Percentiles rank a stretch among this genome's conserved stretches.
phyloP scores from a whole-genome alignment of 2,797 vertebrate genomes.

The Botia almorhae region DNA sequence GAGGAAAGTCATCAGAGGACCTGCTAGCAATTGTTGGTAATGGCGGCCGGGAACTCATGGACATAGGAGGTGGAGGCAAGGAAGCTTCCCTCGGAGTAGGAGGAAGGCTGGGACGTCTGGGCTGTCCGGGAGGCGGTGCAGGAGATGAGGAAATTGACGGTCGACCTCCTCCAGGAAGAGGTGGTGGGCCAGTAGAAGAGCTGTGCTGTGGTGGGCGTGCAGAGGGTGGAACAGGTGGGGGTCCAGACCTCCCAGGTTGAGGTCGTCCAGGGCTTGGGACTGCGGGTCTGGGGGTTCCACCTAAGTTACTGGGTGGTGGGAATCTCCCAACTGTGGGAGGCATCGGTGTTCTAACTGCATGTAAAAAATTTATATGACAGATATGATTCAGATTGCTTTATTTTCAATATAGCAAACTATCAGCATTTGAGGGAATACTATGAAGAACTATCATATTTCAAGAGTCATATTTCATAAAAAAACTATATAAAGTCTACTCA shows the following conservation, averaged over 20 bases:
- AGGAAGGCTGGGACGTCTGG: slow-evolving; percentile 68
- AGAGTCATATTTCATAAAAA: neutral
- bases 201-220: slow-evolving; percentile 77
- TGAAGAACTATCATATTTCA: neutral
- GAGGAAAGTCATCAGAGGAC: slow-evolving; percentile 71
- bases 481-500: too few species aligned
- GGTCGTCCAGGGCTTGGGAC: slow-evolving; percentile 77
- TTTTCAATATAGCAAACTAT: neutral
- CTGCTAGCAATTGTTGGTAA: slow-evolving; percentile 76
- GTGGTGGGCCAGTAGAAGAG: slow-evolving; percentile 73
- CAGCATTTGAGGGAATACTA: neutral
- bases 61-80: slow-evolving; percentile 68
- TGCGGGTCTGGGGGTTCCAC: slow-evolving; percentile 79
- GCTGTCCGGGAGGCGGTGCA: slow-evolving; percentile 64
- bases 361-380: slow-evolving; percentile 29
- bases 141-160: slow-evolving; percentile 67
- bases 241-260: slow-evolving; percentile 71
- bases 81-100: slow-evolving; percentile 52
- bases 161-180: slow-evolving; percentile 72
- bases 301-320: slow-evolving; percentile 74
- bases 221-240: slow-evolving; percentile 85
- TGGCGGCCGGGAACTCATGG: slow-evolving; percentile 76
- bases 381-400: neutral
- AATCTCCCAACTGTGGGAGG: slow-evolving; percentile 78
- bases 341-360: slow-evolving; percentile 80